phyloP scores from a whole-genome alignment of 2,888 invertebrate species.

The Peribatodes rhomboidaria region DNA sequence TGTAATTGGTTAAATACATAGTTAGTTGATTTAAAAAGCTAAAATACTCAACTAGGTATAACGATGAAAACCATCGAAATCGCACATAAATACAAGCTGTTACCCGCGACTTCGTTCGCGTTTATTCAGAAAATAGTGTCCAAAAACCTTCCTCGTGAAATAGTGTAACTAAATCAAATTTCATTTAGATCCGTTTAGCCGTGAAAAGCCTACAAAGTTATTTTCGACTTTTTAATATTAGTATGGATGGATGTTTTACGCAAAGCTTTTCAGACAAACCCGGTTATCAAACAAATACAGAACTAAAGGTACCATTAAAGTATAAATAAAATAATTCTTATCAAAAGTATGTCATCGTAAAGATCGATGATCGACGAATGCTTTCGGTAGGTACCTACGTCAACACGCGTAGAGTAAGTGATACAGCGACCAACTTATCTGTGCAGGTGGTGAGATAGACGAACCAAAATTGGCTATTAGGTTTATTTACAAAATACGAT shows the following conservation, averaged over 20 bases:
- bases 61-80: neutral
- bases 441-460: neutral
- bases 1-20: no score
- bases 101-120: no score
- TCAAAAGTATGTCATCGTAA: conserved; percentile 23
- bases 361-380: conserved; percentile 37
- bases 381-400: conserved; percentile 10
- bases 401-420: conserved; percentile 20
- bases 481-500: neutral
- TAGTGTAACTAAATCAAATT: no score
- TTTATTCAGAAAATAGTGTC: no score
- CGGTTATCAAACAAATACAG: neutral
- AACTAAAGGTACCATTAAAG: neutral
- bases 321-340: conserved; percentile 6
- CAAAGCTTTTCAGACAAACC: neutral
- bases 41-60: no score
- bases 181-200: no score
- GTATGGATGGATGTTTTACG: no score
- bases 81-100: no score
- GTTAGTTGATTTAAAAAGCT: no score
- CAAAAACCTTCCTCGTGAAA: no score
- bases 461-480: neutral
- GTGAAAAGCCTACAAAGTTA: no score
- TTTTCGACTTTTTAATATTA: no score
- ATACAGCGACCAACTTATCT: neutral